phyloP scores from a whole-genome alignment of 2,113 vertebrate genomes.

The Dicaeum eximium region DNA sequence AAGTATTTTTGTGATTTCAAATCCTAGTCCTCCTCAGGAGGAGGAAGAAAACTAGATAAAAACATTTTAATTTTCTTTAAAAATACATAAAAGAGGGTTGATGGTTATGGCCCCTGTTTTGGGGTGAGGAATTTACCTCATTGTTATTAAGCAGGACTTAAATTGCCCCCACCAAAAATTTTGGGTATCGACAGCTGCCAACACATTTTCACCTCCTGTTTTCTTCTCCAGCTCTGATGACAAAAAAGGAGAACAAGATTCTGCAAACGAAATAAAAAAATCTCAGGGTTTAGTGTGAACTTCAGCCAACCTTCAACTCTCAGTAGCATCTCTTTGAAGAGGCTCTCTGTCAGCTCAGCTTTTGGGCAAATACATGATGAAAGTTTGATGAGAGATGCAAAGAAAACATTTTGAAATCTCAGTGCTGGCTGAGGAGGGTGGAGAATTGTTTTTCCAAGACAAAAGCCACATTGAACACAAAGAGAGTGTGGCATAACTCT shows the following conservation, averaged over 20 bases:
- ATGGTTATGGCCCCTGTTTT: not conserved
- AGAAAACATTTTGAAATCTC: constrained; percentile 42
- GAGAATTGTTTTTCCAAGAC: constrained; percentile 39
- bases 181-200: not conserved
- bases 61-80: not conserved
- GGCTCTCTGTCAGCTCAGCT: not conserved
- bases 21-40: not conserved
- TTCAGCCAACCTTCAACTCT: not conserved
- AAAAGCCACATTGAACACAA: constrained; percentile 52
- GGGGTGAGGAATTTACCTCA: not conserved
- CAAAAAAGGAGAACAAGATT: not conserved
- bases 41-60: not conserved
- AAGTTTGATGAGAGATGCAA: constrained; percentile 51
- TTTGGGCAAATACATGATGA: not conserved
- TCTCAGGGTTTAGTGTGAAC: not conserved
- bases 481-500: not conserved
- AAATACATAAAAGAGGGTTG: not conserved
- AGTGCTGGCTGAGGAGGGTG: constrained; percentile 42
- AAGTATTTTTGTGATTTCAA: not conserved
- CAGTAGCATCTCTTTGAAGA: not conserved
- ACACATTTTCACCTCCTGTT: not conserved
- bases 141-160: not conserved
- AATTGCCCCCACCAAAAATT: not conserved
- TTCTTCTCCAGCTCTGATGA: not conserved
- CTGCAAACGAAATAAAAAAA: not conserved